Evolutionary conservation across 2,888 invertebrate species (phyloP).

Genomic region (Synergus laeviventris): DNA sequence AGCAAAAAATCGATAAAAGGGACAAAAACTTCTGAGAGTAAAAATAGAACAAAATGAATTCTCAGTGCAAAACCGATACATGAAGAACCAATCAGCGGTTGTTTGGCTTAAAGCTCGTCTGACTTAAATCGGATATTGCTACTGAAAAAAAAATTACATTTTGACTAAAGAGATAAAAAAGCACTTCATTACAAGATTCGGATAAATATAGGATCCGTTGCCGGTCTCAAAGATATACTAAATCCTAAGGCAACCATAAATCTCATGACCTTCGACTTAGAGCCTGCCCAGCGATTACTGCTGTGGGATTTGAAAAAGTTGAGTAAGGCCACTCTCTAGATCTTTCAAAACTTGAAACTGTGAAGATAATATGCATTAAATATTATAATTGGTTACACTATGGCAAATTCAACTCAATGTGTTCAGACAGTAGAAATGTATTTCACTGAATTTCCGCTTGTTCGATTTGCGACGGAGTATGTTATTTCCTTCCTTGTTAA

Average conservation of each 20-base stretch:
- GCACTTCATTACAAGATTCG: not conserved
- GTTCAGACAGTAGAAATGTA: not conserved
- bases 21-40: too few species aligned
- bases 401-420: not conserved
- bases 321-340: slow-evolving; percentile 6
- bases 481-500: slow-evolving; percentile 36
- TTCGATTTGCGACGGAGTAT: not conserved
- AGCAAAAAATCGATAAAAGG: too few species aligned
- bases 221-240: slow-evolving; percentile 10
- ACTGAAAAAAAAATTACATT: too few species aligned
- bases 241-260: slow-evolving; percentile 4
- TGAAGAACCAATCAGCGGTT: too few species aligned
- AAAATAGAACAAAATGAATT: too few species aligned
- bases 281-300: not conserved
- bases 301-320: slow-evolving; percentile 19
- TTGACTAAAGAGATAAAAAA: not conserved
- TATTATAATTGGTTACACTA: not conserved
- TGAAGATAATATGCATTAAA: not conserved
- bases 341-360: not conserved
- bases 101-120: not conserved
- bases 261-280: slow-evolving; percentile 1
- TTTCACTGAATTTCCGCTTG: not conserved
- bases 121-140: not conserved
- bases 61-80: too few species aligned
- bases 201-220: not conserved